Evolutionary conservation across 1,140 invertebrate genomes (phyloP).

Genomic region (Euura lappo): DNA sequence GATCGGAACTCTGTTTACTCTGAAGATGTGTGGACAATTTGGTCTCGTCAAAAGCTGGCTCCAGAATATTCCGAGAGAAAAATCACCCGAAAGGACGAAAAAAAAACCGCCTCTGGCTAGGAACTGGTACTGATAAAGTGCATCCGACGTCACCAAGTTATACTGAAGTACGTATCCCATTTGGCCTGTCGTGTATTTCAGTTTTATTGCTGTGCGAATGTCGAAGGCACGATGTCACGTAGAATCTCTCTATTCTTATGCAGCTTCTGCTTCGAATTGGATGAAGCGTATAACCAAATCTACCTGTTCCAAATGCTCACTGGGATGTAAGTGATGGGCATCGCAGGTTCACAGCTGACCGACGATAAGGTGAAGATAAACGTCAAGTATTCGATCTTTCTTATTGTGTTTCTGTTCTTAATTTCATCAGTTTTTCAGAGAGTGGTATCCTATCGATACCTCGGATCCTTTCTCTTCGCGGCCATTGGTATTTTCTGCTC

Average conservation of each 20-base stretch:
- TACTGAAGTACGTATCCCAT: not conserved
- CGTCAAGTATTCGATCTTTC: not conserved
- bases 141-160: not conserved
- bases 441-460: not conserved
- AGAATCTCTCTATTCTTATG: not conserved
- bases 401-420: not conserved
- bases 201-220: too few species aligned
- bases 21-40: not conserved
- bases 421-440: not conserved
- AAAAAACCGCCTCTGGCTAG: not conserved
- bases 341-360: not conserved
- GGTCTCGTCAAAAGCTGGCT: not conserved
- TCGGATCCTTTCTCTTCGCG: not conserved
- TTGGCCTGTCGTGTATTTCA: not conserved
- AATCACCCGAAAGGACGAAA: not conserved
- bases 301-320: not conserved
- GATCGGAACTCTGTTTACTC: not conserved
- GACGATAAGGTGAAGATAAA: not conserved
- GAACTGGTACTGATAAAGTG: not conserved
- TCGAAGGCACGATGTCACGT: too few species aligned
- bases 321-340: not conserved
- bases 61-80: not conserved
- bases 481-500: not conserved
- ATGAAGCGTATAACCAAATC: not conserved
- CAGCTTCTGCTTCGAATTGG: not conserved